Evolutionary conservation across 2,888 invertebrate genomes (phyloP).

Genomic region (Odontocolon sp.): DNA sequence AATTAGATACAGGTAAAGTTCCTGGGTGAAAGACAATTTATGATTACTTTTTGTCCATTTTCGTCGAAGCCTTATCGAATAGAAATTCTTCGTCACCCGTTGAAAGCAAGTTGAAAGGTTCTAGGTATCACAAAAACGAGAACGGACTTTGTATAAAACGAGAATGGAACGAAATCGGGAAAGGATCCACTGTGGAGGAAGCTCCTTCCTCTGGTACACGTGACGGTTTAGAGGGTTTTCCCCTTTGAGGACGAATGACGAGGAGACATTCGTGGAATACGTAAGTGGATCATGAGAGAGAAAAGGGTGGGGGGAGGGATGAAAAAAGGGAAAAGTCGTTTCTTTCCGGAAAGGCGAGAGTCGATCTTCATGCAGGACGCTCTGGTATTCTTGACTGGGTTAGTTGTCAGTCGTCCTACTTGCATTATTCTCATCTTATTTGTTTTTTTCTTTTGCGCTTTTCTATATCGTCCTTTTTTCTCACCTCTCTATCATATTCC

Average conservation of each 20-base stretch:
- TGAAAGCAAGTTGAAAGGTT: not conserved
- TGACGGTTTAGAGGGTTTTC: slow-evolving; percentile 10
- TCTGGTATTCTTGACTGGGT: not conserved
- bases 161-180: not conserved
- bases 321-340: not conserved
- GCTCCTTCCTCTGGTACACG: slow-evolving; percentile 24
- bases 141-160: slow-evolving; percentile 1
- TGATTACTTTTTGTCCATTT: too few relatives aligned
- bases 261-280: slow-evolving; percentile 34
- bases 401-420: not conserved
- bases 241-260: not conserved
- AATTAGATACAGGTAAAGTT: too few relatives aligned
- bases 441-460: too few relatives aligned
- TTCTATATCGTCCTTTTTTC: too few relatives aligned
- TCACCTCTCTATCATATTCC: too few relatives aligned
- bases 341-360: slow-evolving; percentile 17
- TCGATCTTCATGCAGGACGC: not conserved
- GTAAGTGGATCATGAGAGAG: slow-evolving; percentile 16
- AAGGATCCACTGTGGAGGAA: slow-evolving; percentile 13
- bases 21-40: too few relatives aligned
- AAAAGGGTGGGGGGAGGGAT: not conserved
- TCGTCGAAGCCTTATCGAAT: too few relatives aligned
- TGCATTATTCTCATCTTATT: too few relatives aligned
- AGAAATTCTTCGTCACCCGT: not conserved
- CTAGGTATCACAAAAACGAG: slow-evolving; percentile 4